A percentile compares a stretch with the other conserved stretches of the same genome.
Evolutionary conservation across 2,888 invertebrate species (phyloP).

Genomic region (Ceraclea dissimilis): DNA sequence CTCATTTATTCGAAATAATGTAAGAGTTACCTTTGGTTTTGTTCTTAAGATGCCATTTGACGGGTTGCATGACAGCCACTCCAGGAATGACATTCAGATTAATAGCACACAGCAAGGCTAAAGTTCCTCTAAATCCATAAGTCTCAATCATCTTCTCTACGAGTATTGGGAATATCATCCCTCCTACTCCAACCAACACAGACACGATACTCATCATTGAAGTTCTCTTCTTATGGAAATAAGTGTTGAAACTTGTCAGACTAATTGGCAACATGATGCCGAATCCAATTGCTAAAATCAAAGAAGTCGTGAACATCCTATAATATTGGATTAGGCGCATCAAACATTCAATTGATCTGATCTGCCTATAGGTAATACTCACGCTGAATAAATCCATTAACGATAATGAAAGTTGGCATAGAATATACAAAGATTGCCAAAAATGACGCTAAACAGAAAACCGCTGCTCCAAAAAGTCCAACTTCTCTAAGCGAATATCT

Average conservation of each 20-base stretch:
- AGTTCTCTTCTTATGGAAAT: slow-evolving; percentile 61
- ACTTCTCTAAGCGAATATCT: slow-evolving; percentile 59
- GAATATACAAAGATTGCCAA: slow-evolving; percentile 55
- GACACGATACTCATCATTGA: slow-evolving; percentile 72
- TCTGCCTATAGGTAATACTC: no score
- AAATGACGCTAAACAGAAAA: slow-evolving; percentile 56
- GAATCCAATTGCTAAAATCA: slow-evolving; percentile 55
- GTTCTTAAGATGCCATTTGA: slow-evolving; percentile 39
- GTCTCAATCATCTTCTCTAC: slow-evolving; percentile 52
- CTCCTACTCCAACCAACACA: slow-evolving; percentile 58
- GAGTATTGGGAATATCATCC: slow-evolving; percentile 60
- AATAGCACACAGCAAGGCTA: slow-evolving; percentile 57
- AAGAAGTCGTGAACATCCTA: no score
- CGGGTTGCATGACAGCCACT: slow-evolving; percentile 66
- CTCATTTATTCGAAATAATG: no score
- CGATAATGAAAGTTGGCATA: slow-evolving; percentile 54
- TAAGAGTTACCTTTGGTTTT: not conserved
- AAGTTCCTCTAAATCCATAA: slow-evolving; percentile 65
- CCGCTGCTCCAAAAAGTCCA: slow-evolving; percentile 55
- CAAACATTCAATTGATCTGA: no score
- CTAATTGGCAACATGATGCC: slow-evolving; percentile 67
- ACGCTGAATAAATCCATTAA: slow-evolving; percentile 60
- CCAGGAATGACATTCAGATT: slow-evolving; percentile 61
- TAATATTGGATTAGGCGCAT: no score
- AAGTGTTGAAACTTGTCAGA: slow-evolving; percentile 67